Evolutionary conservation across 2,888 invertebrate genomes (phyloP), one percentile per base, ranked within the genome.

Genomic region (Caenorhabditis parvicauda): DNA sequence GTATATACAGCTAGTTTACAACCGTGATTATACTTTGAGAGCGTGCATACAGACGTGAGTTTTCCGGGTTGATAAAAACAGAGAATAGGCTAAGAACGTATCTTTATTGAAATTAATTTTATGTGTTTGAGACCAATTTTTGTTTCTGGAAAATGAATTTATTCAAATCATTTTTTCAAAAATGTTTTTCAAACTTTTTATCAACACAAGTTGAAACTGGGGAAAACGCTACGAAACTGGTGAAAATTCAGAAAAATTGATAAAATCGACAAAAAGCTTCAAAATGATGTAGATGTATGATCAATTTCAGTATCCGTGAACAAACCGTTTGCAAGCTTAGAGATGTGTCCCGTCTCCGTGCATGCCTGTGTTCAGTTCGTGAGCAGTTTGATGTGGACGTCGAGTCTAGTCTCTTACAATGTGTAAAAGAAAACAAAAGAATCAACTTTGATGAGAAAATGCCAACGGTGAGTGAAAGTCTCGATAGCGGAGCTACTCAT

Each of bases 321-420:
- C 73, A 76, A 54, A 60, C 64, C 19, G 68, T 64, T 7, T 77
- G 77, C 37, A 67, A 70, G 2, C 59, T 60, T 43, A 51, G 59
- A 29, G 70, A 73, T 42, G 57, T 49, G 39, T 65, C 72, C 3
- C 51, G 67, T 21, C 66, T 77, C 2, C 68, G 73, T 2, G 57
- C 71, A 4, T 77, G 77, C 50, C 50, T 77, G 2, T 77, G 77
- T 45, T 59, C 61, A 17, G 74, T 73, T 1, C 60, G 75, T 5
- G 70, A 74, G 22, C 70, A 67, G 32, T 66, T 77, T 22, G 73
- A 76, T 37, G 61, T 50, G 25, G 68, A 66, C 7, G 46, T 76
- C 27, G 64, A 72, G 50, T 53, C 62, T 3, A 53, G 52, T 19
- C 58, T 76, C 28, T 48, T 76, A 22, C 69, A 74, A 28, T 76